Conservation (phyloP, 2,888 invertebrate genomes). For the Mayetiola destructor region DNA sequence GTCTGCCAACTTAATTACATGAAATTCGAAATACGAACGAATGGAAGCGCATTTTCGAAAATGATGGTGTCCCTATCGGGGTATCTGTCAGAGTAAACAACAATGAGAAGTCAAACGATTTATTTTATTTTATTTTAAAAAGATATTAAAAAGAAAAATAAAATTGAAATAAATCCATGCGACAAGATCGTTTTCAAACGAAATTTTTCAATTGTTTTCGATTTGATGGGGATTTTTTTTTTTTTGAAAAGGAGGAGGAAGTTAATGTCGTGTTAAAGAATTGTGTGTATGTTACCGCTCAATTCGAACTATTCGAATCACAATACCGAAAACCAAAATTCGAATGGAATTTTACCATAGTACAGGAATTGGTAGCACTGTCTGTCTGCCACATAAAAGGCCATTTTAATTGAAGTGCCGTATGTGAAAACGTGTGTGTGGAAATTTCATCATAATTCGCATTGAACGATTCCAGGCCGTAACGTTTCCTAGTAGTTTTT, state of each 20-base stretch:
- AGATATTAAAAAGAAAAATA: not conserved
- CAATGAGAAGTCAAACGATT: no score
- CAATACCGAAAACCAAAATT: not conserved
- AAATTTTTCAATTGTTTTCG: no score
- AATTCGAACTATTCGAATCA: not conserved
- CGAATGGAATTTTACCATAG: constrained; percentile 7
- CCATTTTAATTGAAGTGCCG: constrained; percentile 29
- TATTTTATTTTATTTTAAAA: no score
- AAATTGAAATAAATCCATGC: no score
- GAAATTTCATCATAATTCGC: not conserved
- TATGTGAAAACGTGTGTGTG: constrained; percentile 14
- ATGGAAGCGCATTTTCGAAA: no score
- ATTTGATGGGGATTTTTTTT: not conserved
- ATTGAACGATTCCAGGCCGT: constrained; percentile 5
- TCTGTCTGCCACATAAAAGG: constrained; percentile 18
- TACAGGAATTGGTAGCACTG: not conserved
- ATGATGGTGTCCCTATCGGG: not conserved
- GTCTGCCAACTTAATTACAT: not conserved
- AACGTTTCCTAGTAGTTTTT: constrained; percentile 6
- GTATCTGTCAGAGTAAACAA: no score
- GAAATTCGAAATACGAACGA: not conserved
- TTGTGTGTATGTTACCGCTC: not conserved
- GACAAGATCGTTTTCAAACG: no score
- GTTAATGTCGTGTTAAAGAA: not conserved
- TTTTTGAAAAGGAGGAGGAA: not conserved